These are phyloP conservation scores for Acrocephalus scirpaceus DNA, from an alignment of 2,797 vertebrate genomes.

Conservation along the genomic window DNA sequence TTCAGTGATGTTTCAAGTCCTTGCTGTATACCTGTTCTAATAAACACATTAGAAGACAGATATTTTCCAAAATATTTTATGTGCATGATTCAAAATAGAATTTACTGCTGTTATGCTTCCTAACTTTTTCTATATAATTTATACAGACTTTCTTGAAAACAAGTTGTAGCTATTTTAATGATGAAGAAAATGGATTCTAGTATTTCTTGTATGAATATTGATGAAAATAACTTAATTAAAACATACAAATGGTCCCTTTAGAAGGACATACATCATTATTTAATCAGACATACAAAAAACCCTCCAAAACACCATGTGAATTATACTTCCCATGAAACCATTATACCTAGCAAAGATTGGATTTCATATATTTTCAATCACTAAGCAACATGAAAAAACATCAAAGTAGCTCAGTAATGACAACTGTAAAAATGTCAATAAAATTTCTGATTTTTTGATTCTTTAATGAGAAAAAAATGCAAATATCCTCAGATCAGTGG, in stretches of 20 bases:
- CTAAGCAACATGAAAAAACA: background rate
- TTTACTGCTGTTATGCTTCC: background rate
- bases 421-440: background rate
- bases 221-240: background rate
- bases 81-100: background rate
- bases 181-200: background rate
- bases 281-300: background rate
- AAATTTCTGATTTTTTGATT: background rate
- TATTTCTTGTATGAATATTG: background rate
- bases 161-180: background rate
- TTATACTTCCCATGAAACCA: background rate
- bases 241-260: background rate
- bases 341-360: background rate
- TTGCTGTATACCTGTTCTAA: background rate
- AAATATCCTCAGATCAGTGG: background rate
- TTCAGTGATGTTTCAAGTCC: background rate
- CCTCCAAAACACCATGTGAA: rapidly evolving
- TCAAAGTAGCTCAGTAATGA: background rate
- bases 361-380: background rate
- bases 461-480: background rate
- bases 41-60: background rate
- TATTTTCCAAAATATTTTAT: background rate
- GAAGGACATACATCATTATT: background rate
- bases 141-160: background rate
- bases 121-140: background rate